These are phyloP conservation scores for Eulemur rufifrons DNA, from an alignment of 2,113 vertebrate genomes.

Conservation along the genomic window DNA sequence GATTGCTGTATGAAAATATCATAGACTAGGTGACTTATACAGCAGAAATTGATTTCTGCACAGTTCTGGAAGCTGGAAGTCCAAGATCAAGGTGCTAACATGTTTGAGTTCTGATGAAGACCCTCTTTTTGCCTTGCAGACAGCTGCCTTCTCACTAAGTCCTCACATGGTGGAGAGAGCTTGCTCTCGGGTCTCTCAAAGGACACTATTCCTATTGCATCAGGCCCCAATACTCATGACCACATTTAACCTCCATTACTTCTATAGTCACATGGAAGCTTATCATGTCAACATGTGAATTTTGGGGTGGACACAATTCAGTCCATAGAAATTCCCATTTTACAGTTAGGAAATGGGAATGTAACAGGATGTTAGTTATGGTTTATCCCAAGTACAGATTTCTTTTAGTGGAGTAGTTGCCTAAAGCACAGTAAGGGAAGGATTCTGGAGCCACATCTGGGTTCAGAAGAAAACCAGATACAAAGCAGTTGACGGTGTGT, in stretches of 20 bases:
- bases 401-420: not conserved
- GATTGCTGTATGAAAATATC: not conserved
- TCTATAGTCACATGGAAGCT: not conserved
- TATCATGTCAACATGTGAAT: too few relatives aligned
- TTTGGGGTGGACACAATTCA: not conserved
- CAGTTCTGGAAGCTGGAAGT: not conserved
- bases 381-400: not conserved
- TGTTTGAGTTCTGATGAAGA: not conserved
- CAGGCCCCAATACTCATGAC: not conserved
- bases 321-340: not conserved
- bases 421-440: too few relatives aligned
- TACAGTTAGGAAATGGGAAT: not conserved
- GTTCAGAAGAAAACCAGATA: not conserved
- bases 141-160: not conserved
- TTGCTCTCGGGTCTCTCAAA: not conserved
- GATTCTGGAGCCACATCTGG: not conserved
- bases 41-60: not conserved
- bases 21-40: fast-evolving
- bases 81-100: too few relatives aligned
- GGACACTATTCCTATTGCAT: not conserved
- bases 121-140: too few relatives aligned
- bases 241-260: not conserved
- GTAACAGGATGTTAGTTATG: fast-evolving
- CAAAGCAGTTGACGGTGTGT: fast-evolving
- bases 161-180: not conserved